These are phyloP conservation scores for Paratilapia polleni DNA, from an alignment of 2,113 vertebrate genomes.

Conservation along the genomic window DNA sequence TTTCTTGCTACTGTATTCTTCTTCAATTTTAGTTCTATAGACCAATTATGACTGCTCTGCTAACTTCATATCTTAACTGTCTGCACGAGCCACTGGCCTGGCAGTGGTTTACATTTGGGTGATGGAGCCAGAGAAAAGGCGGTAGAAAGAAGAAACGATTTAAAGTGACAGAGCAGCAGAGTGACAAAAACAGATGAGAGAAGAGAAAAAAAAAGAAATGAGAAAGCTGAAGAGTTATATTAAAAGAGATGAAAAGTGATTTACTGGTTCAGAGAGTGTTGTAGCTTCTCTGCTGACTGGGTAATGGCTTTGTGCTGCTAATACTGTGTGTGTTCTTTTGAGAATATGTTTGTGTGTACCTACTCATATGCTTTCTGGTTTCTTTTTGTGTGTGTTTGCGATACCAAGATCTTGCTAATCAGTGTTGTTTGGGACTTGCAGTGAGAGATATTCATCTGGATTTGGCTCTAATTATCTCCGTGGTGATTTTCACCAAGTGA, in stretches of 20 bases:
- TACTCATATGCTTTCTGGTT: not conserved
- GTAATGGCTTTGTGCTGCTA: constrained; percentile 10
- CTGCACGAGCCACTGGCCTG: not conserved
- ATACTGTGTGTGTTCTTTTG: not conserved
- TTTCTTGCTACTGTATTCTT: not conserved
- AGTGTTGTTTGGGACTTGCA: constrained; percentile 25
- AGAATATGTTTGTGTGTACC: constrained; percentile 7
- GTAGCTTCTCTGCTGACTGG: not conserved
- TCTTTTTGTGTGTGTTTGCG: not conserved
- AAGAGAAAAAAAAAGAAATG: constrained; percentile 24
- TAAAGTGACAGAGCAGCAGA: constrained; percentile 9
- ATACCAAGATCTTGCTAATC: constrained; percentile 30
- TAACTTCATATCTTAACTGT: constrained; percentile 10
- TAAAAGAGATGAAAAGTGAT: constrained; percentile 51
- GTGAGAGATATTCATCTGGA: constrained; percentile 42
- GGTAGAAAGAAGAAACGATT: not conserved
- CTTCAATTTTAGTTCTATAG: not conserved
- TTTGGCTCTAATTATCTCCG: constrained; percentile 52
- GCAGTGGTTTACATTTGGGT: not conserved
- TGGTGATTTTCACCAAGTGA: constrained; percentile 43
- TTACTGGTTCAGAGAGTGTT: constrained; percentile 48
- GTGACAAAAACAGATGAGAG: constrained; percentile 32
- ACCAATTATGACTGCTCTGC: constrained; percentile 4
- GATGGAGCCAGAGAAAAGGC: not conserved
- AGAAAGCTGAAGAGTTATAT: constrained; percentile 47